phyloP scores from a whole-genome alignment of 2,888 invertebrate genomes.

The Hydroisotoma schaefferi region DNA sequence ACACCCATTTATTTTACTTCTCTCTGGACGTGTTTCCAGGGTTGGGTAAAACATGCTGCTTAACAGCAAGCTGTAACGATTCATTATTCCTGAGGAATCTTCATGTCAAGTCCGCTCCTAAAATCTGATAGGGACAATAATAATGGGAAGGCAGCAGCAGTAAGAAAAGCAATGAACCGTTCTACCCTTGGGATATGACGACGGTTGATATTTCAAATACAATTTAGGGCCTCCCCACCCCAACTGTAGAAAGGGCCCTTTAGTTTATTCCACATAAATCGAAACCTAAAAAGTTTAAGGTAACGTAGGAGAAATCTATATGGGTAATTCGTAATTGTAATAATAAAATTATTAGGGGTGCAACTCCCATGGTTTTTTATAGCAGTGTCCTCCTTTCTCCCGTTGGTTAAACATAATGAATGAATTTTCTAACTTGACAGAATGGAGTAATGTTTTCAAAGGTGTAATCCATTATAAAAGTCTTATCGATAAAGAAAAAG shows the following conservation, averaged over 20 bases:
- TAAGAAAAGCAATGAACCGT: too few species aligned
- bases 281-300: too few species aligned
- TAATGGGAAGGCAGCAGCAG: too few species aligned
- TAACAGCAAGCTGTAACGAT: conserved; percentile 41
- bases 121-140: conserved; percentile 7
- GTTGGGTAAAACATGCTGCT: too few species aligned
- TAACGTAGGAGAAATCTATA: too few species aligned
- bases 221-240: background rate
- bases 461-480: conserved; percentile 12
- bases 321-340: too few species aligned
- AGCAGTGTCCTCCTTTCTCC: conserved; percentile 9
- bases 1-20: too few species aligned
- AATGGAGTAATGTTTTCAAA: conserved; percentile 5
- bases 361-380: too few species aligned
- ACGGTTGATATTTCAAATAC: background rate
- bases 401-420: conserved; percentile 22
- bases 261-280: too few species aligned
- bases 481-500: background rate
- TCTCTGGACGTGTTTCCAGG: too few species aligned
- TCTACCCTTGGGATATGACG: background rate
- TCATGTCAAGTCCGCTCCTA: background rate
- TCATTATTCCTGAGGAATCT: conserved; percentile 39
- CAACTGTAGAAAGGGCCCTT: background rate
- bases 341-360: too few species aligned
- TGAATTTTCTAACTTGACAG: conserved; percentile 23